Evolutionary conservation across 37 sponge, comb jelly and placozoan species (phyloP), one percentile per base, ranked within the genome.

Genomic region (Spongilla lacustris): DNA sequence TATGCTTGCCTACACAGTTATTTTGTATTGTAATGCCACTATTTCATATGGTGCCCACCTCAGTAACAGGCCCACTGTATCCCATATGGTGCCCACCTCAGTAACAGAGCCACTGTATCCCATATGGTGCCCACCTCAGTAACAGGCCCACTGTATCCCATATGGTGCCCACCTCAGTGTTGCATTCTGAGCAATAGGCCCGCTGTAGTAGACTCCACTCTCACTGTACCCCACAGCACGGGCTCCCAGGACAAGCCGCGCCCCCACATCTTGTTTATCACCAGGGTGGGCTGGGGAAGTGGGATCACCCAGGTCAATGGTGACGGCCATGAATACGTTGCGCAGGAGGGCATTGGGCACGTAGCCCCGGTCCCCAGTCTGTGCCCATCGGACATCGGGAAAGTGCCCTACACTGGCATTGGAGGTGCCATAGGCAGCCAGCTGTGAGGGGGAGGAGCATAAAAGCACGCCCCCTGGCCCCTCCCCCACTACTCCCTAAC

Each of bases 281-380:
- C 93, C 67, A 17, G 93, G 93, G 72, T 93, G 93, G 33, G 90
- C 73, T 24, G 93, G 93, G 19, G 93, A 93, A 69, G 71, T 37
- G 48, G 88, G 93, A 67, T 93, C 93, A 25, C 93, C 93, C 24
- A 86, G 93, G 71, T 93, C 93, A 76, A 87, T 90, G 24, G 91
- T 88, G 30, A 87, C 91, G 29, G 94, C 94, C 94, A 94, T 94
- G 85, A 90, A 90, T 24, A 94, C 94, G 6, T 85, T 78, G 80
- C 32, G 88, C 72, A 94, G 10, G 22, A 76, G 32, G 17, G 21
- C 34, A 41, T 88, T 91, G 6, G 91, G 91, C 23, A 90, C 86
- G 41, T 72, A 86, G 75, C 93, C 90, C 76, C 74, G 49, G 72
- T 81, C 27, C 6, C 78, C 87, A 33, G 87, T 89, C 84, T 89